Evolutionary conservation across 2,113 vertebrate species (phyloP).

Genomic region (Azemiops feae): DNA sequence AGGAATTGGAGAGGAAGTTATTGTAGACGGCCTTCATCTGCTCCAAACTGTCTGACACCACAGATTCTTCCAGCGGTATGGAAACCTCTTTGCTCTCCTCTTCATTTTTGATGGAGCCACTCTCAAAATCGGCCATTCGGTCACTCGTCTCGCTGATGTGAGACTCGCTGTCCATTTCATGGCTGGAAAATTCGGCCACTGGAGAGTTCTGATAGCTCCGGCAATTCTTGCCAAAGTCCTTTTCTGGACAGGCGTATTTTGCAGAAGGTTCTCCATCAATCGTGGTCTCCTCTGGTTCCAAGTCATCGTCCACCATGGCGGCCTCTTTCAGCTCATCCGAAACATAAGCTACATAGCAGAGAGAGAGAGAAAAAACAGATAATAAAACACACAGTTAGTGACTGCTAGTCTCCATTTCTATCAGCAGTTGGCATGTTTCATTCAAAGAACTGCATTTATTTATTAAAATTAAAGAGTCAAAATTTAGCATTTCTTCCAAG

Average conservation of each 20-base stretch:
- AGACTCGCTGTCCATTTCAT: conserved; percentile 97
- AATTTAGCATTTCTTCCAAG: conserved; percentile 76
- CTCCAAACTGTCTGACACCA: conserved; percentile 88
- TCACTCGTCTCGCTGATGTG: conserved; percentile 97
- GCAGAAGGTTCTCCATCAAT: conserved; percentile 87
- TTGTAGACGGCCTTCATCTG: conserved; percentile 99
- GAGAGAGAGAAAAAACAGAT: conserved; percentile 25
- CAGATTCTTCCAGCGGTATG: conserved; percentile 77
- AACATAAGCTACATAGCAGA: conserved; percentile 81
- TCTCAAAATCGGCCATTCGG: conserved; percentile 96
- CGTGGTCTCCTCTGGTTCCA: conserved; percentile 82
- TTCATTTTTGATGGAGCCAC: conserved; percentile 90
- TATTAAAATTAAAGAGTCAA: conserved; percentile 79
- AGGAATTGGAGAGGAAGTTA: conserved; percentile 97
- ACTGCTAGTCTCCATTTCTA: conserved; percentile 28
- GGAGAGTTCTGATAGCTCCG: conserved; percentile 91
- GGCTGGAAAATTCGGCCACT: conserved; percentile 90
- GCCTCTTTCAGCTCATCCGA: conserved; percentile 94
- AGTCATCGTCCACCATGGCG: conserved; percentile 86
- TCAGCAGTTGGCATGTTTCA: conserved; percentile 37
- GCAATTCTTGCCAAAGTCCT: conserved; percentile 84
- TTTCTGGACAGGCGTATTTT: conserved; percentile 89
- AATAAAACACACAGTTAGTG: conserved; percentile 57
- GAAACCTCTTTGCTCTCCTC: conserved; percentile 88
- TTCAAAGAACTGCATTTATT: conserved; percentile 58